Conservation (phyloP, 2,113 vertebrate genomes). For the Prionailurus viverrinus region DNA sequence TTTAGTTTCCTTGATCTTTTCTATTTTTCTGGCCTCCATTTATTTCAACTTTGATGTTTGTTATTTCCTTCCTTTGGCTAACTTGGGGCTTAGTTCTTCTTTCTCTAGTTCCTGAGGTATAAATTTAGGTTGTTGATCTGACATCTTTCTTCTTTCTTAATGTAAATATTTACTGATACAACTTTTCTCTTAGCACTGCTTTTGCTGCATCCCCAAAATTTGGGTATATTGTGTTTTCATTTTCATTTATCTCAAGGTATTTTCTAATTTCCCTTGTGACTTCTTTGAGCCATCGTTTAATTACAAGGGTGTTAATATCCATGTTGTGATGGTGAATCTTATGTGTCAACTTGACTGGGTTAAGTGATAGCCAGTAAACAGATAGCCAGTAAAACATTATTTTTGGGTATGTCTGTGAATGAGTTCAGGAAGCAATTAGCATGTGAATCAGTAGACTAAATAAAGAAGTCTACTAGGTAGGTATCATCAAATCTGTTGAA, state of each 20-base stretch:
- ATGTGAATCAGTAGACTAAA: not conserved
- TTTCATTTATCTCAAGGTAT: not conserved
- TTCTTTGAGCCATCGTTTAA: not conserved
- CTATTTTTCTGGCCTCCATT: not conserved
- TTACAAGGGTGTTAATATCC: not conserved
- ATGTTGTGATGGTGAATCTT: not conserved
- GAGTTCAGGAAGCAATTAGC: not conserved
- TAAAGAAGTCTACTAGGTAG: not conserved
- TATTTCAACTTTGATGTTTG: not conserved
- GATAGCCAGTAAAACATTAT: not conserved
- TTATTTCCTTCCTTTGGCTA: not conserved
- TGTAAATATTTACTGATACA: not conserved
- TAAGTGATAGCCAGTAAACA: not conserved
- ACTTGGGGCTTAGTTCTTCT: not conserved
- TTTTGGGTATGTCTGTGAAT: not conserved
- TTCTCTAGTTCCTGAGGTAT: not conserved
- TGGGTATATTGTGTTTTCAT: not conserved
- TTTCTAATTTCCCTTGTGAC: not conserved
- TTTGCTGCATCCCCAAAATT: not conserved
- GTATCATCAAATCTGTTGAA: not conserved
- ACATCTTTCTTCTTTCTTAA: not conserved
- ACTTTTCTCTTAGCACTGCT: not conserved
- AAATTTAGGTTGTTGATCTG: not conserved
- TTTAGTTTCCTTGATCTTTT: not conserved
- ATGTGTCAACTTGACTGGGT: not conserved